Percentiles rank a stretch among this genome's conserved stretches.
Evolutionary conservation across 1,140 invertebrate genomes (phyloP).

Genomic region (Danaus melanippus): DNA sequence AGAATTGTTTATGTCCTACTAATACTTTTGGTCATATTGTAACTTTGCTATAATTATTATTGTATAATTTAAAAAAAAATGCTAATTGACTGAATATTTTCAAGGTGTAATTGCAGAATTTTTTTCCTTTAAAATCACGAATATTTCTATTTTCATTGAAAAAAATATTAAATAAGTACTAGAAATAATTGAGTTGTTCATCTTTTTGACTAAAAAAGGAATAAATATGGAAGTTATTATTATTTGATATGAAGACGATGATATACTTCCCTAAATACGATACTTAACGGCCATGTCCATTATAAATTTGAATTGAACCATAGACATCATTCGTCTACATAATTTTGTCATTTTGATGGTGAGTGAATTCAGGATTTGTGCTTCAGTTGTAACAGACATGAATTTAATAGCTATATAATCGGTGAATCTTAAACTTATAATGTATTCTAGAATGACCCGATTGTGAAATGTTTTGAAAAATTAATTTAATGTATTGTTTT

Average conservation of each 20-base stretch:
- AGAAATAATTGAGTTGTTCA: no score
- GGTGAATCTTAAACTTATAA: conserved; percentile 26
- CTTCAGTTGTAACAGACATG: conserved; percentile 59
- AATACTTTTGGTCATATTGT: no score
- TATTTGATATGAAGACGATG: neutral
- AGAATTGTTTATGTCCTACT: no score
- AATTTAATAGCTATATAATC: conserved; percentile 44
- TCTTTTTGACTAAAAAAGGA: no score
- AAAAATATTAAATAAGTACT: conserved; percentile 8
- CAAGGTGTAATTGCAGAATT: no score
- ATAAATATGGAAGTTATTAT: neutral
- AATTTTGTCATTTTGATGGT: conserved; percentile 53
- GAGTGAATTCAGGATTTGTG: conserved; percentile 46
- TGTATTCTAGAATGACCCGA: conserved; percentile 3
- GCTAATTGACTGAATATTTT: no score
- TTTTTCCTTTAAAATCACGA: neutral
- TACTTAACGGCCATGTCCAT: conserved; percentile 39
- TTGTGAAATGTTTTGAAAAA: conserved; percentile 1
- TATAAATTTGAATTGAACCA: conserved; percentile 52
- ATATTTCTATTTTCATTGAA: neutral
- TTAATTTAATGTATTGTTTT: conserved; percentile 9
- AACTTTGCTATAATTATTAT: no score
- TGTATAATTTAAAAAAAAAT: no score
- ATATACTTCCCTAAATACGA: neutral
- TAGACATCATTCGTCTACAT: conserved; percentile 43